Evolutionary conservation across 2,888 invertebrate species (phyloP), one percentile per base, ranked within the genome.

Genomic region (Dione juno): DNA sequence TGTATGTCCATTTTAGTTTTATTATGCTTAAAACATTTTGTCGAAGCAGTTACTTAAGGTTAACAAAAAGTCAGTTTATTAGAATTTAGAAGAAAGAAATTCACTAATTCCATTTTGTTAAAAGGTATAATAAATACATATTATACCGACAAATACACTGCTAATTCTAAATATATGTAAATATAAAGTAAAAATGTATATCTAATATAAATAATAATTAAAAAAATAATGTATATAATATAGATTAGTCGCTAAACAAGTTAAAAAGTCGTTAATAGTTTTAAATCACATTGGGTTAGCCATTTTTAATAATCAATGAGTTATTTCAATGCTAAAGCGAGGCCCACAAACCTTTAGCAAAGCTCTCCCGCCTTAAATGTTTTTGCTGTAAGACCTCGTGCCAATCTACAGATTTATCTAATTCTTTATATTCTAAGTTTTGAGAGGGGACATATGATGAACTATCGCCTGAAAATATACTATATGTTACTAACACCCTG

Each of bases 371-470:
- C 79, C 82, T 84, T 78, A 80, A 78, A 77, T 74, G 81, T 82
- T 88, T 89, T 82, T 88, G 87, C 69, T 82, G 87, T 80, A 92
- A 83, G 58, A 92, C 84, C 69, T 91, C 90, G 75, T 82, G 85
- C 92, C 92, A 92, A 88, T 92, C 90, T 90, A 92, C 89, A 72
- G 92, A 92, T 77, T 88, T 90, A 90, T 92, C 92, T 92, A 92
- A 90, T 80, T 92, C 92, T 88, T 82, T 91, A 85, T 92, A 92
- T 74, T 84, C 82, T 77, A 84, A 79, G 83, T 89, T 91, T 80
- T 91, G 90, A 81, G 90, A 90, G 77, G 85, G 84, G 73, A 86
- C 80, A 81, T 86, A 83, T 77, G 88, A 79, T 75, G 84, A 79
- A 79, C 83, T 88, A 82, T 90, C 88, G 84, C 90, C 92, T 92